phyloP scores from a whole-genome alignment of 2,888 invertebrate species.

The Salticus scenicus region DNA sequence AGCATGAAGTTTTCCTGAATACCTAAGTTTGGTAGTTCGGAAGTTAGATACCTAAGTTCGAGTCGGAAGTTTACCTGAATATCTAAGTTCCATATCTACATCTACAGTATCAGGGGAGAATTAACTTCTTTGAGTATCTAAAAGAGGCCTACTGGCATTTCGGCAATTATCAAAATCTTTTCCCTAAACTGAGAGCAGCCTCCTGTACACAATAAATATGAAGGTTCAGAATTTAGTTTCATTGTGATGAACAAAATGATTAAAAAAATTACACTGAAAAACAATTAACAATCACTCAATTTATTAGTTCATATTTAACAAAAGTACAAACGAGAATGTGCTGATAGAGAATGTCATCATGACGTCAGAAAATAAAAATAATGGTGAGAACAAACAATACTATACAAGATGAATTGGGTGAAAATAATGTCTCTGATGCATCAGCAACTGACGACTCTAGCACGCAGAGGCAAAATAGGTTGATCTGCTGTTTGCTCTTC shows the following conservation, averaged over 20 bases:
- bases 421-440: background rate
- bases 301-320: slow-evolving; percentile 34
- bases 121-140: too few species aligned
- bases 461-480: background rate
- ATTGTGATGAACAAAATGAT: background rate
- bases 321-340: slow-evolving; percentile 16
- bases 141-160: too few species aligned
- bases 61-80: too few species aligned
- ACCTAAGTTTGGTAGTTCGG: too few species aligned
- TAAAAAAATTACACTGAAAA: background rate
- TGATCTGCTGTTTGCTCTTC: background rate
- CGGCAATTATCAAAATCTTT: too few species aligned
- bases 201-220: too few species aligned
- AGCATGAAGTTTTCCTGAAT: too few species aligned
- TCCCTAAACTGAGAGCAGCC: too few species aligned
- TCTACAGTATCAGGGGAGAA: too few species aligned
- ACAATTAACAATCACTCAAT: slow-evolving; percentile 44
- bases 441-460: background rate
- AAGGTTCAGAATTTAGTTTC: too few species aligned
- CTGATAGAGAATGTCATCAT: background rate
- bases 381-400: slow-evolving; percentile 40
- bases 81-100: too few species aligned
- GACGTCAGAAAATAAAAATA: slow-evolving; percentile 4
- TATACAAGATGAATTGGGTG: slow-evolving; percentile 56
- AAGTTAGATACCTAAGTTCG: too few species aligned